These are phyloP conservation scores for Ibycter americanus DNA, from an alignment of 2,797 vertebrate genomes.

Conservation along the genomic window DNA sequence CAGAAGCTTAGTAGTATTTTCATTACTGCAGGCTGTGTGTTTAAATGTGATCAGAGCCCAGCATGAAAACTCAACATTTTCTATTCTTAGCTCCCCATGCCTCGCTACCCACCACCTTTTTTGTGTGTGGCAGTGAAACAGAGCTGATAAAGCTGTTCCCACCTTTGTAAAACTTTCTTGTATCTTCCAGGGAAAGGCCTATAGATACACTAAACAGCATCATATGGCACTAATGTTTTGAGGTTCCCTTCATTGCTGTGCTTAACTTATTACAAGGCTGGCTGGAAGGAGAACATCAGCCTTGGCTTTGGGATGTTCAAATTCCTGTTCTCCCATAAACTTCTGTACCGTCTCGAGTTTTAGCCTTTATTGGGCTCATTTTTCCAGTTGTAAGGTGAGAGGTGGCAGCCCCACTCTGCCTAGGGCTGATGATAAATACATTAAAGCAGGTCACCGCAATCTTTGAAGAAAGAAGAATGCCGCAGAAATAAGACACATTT, in stretches of 20 bases:
- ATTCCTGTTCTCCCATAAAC: neutral
- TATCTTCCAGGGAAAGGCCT: neutral
- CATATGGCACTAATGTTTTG: neutral
- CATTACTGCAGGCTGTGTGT: neutral
- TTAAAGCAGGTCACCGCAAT: neutral
- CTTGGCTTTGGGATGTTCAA: neutral
- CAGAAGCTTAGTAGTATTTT: neutral
- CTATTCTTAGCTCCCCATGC: neutral
- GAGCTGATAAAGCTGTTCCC: neutral
- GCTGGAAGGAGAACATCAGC: neutral
- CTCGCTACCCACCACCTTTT: neutral
- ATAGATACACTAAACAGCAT: neutral
- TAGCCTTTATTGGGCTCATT: neutral
- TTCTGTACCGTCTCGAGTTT: fast-evolving
- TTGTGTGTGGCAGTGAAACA: neutral
- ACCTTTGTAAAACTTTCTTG: neutral
- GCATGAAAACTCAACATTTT: neutral
- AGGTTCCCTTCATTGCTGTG: neutral
- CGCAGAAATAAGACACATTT: neutral
- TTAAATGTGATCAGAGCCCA: neutral
- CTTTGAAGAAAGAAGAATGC: neutral
- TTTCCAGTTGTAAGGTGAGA: neutral
- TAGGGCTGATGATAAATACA: neutral
- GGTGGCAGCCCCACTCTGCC: neutral
- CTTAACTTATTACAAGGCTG: neutral